Base-by-base conservation (phyloP, 2,888 invertebrate genomes). In the Amblyjoppa fuscipennis region DNA sequence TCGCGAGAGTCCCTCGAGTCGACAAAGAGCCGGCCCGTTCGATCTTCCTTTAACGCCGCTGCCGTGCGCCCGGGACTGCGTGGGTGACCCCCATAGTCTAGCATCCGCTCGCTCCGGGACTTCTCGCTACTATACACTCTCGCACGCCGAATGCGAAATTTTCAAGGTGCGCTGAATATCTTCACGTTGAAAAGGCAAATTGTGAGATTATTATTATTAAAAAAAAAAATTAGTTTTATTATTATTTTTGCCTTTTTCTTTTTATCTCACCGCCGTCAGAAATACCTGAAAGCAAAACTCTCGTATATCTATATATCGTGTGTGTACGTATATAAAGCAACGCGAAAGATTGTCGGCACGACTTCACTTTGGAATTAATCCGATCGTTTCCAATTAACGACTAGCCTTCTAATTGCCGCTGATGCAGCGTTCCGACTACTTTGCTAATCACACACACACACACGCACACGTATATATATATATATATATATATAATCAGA, bases 71-170 rank as follows among this genome's bases (percentile, higher is more conserved):
- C 45, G 64, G 73, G 69, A 73, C 76, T 83, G 80, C 85, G 85
- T 85, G 83, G 85, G 85, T 76, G 85, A 83, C 85, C 85, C 83
- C 85, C 41, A 76, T 51, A 45, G 66, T 78, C 80, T 56, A 45
- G 78, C 77, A 73, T 85, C 83, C 80, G 69, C 45, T 83, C 61
- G 61, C 76, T 68, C 76, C 51, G 49, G 34, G 76, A 69, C 25
- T 11, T 20, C 45, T 38, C 16, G 28, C 28, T 51, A 51, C 61
- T 66, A 38, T 20, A 41, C 3, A 16, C 28, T 28, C 28, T 28
- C 66, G 7, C 31, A 13, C 31, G 11, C 7, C 38, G 25, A 25
- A 28, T 20, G 20, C 41, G 53, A 25, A 77, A 53, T 25, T 25
- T 28, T 20, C 41, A 77, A 38, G 76, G 38, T 53, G 38, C 51